A percentile compares a stretch with the other conserved stretches of the same genome.
phyloP scores from a whole-genome alignment of 2,113 vertebrate species.

The Archocentrus centrarchus region DNA sequence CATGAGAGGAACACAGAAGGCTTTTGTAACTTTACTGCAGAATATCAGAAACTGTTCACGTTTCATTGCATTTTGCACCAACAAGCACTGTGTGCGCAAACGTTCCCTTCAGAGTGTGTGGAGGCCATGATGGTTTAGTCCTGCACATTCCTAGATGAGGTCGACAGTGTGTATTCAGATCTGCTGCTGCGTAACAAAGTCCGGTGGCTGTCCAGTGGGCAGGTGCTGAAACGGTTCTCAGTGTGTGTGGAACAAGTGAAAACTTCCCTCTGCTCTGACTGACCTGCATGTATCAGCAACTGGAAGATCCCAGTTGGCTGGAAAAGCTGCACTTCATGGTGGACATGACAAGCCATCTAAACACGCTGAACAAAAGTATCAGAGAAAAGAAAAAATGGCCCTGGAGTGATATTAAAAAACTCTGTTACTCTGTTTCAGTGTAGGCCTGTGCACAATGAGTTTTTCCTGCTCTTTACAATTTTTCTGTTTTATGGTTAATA shows the following conservation, averaged over 20 bases:
- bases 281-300: slow-evolving; percentile 40
- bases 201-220: slow-evolving; percentile 53
- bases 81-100: slow-evolving; percentile 2
- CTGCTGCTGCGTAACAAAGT: slow-evolving; percentile 41
- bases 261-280: slow-evolving; percentile 41
- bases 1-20: neutral
- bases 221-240: slow-evolving; percentile 53
- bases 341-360: slow-evolving; percentile 42
- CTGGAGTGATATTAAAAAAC: slow-evolving; percentile 28
- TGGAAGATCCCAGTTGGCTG: slow-evolving; percentile 31
- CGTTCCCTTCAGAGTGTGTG: neutral
- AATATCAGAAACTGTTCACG: neutral
- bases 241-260: slow-evolving; percentile 53
- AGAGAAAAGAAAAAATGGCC: slow-evolving; percentile 40
- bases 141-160: slow-evolving; percentile 29
- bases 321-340: slow-evolving; percentile 43
- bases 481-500: too few relatives aligned
- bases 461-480: too few relatives aligned
- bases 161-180: slow-evolving; percentile 47
- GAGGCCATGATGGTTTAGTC: slow-evolving; percentile 37
- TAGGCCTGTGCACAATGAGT: too few relatives aligned
- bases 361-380: slow-evolving; percentile 51
- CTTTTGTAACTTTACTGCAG: neutral
- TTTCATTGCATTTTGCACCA: neutral
- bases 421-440: neutral